Conservation (phyloP, 2,888 invertebrate species). For the Phortica okadai region DNA sequence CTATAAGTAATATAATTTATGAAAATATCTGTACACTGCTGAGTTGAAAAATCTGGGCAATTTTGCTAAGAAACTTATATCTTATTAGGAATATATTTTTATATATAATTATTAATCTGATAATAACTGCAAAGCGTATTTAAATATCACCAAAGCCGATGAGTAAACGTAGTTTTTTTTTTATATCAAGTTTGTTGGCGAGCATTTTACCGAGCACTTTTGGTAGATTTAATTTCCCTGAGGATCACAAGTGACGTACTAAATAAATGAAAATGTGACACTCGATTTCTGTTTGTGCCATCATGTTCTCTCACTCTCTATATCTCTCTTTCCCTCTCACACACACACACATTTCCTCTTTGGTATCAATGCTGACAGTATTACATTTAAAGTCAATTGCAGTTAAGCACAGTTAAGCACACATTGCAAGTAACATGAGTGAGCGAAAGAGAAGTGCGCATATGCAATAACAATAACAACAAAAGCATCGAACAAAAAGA, state of each 20-base stretch:
- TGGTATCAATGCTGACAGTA: constrained; percentile 25
- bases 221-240: constrained; percentile 43
- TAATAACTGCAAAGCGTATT: no score
- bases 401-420: constrained; percentile 31
- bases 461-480: constrained; percentile 1
- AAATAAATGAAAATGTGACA: constrained; percentile 43
- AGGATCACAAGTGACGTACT: constrained; percentile 41
- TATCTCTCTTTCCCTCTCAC: background rate
- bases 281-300: constrained; percentile 21
- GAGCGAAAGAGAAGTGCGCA: background rate
- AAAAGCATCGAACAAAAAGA: background rate
- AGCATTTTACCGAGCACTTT: constrained; percentile 36
- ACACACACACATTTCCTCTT: background rate
- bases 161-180: background rate
- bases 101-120: no score
- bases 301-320: background rate
- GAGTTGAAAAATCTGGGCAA: no score
- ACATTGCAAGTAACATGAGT: constrained; percentile 23
- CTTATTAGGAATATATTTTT: no score
- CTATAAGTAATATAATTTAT: no score
- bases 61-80: no score
- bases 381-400: constrained; percentile 44
- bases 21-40: no score
- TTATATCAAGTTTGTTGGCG: background rate
- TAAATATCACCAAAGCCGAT: background rate